Conservation (phyloP, 1,140 invertebrate genomes). For the Eciton burchellii region DNA sequence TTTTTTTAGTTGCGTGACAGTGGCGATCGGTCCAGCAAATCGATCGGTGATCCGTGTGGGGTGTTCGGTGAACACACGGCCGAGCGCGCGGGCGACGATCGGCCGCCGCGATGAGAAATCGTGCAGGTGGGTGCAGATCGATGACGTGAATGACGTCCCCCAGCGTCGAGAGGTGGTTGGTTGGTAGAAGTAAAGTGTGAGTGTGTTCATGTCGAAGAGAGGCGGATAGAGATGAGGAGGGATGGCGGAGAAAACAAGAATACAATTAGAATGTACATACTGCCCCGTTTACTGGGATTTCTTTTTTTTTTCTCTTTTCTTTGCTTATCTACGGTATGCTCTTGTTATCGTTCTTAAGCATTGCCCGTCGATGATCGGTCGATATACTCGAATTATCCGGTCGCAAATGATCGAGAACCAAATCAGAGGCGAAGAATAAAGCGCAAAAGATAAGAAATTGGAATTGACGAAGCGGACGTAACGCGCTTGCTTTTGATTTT, state of each 20-base stretch:
- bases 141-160: constrained; percentile 80
- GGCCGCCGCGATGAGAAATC: constrained; percentile 76
- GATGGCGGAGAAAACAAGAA: constrained; percentile 82
- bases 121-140: constrained; percentile 81
- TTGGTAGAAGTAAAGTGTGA: constrained; percentile 80
- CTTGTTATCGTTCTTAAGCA: constrained; percentile 56
- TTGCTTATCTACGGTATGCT: constrained; percentile 63
- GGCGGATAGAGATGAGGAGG: constrained; percentile 79
- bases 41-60: constrained; percentile 75
- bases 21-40: constrained; percentile 79
- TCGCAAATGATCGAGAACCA: not conserved
- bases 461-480: not conserved
- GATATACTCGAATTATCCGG: not conserved
- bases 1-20: constrained; percentile 66
- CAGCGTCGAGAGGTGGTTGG: constrained; percentile 80
- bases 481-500: not conserved
- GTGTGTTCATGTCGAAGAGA: constrained; percentile 80
- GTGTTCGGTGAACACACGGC: constrained; percentile 70
- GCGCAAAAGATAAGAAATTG: constrained; percentile 10
- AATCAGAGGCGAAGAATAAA: constrained; percentile 42
- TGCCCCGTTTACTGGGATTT: constrained; percentile 70
- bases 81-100: constrained; percentile 70
- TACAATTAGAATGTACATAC: constrained; percentile 81
- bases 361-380: not conserved
- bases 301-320: no score